Evolutionary conservation across 2,888 invertebrate genomes (phyloP).

Genomic region (Drosophila meridiana): DNA sequence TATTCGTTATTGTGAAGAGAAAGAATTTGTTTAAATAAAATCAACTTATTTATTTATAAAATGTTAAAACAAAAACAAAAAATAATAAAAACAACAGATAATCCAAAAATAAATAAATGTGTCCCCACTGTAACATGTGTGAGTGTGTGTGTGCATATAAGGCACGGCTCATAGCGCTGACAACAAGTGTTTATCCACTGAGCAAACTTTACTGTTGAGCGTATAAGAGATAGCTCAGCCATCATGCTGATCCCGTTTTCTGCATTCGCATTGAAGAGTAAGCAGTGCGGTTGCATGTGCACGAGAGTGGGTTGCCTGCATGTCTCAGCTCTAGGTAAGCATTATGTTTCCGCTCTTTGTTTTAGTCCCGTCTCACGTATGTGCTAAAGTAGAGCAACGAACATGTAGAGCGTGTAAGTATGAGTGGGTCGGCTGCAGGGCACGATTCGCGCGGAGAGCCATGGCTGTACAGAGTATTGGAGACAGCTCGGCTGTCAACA

Average conservation of each 20-base stretch:
- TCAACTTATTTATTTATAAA: not conserved
- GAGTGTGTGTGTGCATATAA: not conserved
- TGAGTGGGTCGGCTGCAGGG: not conserved
- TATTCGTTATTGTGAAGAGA: not conserved
- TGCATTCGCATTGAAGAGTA: not conserved
- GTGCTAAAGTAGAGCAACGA: not conserved
- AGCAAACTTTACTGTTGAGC: not conserved
- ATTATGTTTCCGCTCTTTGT: not conserved
- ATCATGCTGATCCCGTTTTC: not conserved
- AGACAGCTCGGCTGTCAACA: not conserved
- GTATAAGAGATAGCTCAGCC: not conserved
- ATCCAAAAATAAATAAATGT: not conserved
- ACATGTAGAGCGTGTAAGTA: not conserved
- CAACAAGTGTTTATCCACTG: slow-evolving; percentile 1
- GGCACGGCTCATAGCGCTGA: not conserved
- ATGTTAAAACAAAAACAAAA: not conserved
- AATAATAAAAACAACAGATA: not conserved
- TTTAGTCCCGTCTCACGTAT: not conserved
- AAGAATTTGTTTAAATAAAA: not conserved
- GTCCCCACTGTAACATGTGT: not conserved
- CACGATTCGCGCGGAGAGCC: not conserved
- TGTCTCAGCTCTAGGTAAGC: not conserved
- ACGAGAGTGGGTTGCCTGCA: not conserved
- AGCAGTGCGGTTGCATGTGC: not conserved
- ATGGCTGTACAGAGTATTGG: not conserved